These are phyloP conservation scores for Neelides sp. DNA, from an alignment of 1,140 invertebrate species.

Conservation along the genomic window DNA sequence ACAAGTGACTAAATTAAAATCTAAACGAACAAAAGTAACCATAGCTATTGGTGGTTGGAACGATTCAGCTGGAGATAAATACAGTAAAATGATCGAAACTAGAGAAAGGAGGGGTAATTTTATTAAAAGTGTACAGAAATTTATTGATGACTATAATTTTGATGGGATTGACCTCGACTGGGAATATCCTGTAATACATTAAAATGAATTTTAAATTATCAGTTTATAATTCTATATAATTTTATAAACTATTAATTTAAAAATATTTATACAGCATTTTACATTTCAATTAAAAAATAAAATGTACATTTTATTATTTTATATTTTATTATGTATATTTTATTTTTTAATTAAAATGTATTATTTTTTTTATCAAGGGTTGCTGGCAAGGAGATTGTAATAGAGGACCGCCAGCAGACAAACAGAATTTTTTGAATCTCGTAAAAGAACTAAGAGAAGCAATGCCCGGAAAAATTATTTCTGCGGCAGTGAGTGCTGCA, in stretches of 20 bases:
- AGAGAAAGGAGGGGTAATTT: constrained; percentile 32
- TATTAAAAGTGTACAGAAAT: constrained; percentile 31
- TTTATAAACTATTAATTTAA: too few relatives aligned
- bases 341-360: neutral
- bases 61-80: constrained; percentile 34
- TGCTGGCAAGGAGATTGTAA: constrained; percentile 29
- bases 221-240: too few relatives aligned
- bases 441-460: constrained; percentile 42
- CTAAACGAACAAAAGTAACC: constrained; percentile 33
- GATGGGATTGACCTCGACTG: constrained; percentile 34
- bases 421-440: constrained; percentile 39
- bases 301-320: neutral
- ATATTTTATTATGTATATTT: neutral
- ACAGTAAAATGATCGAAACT: constrained; percentile 35
- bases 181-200: too few relatives aligned
- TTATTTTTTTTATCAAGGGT: neutral
- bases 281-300: neutral
- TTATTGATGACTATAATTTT: constrained; percentile 34
- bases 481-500: constrained; percentile 30
- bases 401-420: constrained; percentile 38
- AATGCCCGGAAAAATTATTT: constrained; percentile 45
- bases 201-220: too few relatives aligned
- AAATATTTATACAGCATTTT: too few relatives aligned
- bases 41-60: constrained; percentile 39
- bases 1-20: constrained; percentile 29